These are phyloP conservation scores for Cynodonichthys magdalenae DNA, from an alignment of 2,797 vertebrate species.

Conservation along the genomic window DNA sequence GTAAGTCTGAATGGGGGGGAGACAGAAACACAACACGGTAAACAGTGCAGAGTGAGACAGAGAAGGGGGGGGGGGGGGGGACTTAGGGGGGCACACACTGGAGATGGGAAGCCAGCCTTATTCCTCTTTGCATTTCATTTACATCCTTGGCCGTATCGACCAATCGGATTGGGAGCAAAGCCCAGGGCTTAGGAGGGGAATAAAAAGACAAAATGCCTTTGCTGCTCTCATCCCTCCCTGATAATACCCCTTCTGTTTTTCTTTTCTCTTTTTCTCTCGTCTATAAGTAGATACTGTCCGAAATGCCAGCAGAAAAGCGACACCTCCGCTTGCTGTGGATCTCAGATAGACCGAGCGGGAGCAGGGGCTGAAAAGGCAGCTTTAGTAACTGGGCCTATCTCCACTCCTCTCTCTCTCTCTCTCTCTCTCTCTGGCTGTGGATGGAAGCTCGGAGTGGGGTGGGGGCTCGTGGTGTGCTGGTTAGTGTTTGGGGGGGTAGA, in stretches of 20 bases:
- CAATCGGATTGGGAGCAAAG: conserved; percentile 92
- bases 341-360: conserved; percentile 84
- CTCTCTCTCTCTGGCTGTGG: conserved; percentile 74
- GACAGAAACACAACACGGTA: conserved; percentile 76
- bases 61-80: conserved; percentile 64
- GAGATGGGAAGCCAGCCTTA: conserved; percentile 89
- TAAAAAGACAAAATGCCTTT: conserved; percentile 89
- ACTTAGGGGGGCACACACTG: conserved; percentile 70
- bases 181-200: conserved; percentile 88
- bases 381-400: conserved; percentile 86
- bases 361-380: conserved; percentile 84
- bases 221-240: conserved; percentile 88
- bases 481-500: conserved; percentile 71
- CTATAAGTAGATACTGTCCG: conserved; percentile 89
- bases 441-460: conserved; percentile 70
- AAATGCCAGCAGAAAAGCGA: conserved; percentile 88
- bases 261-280: conserved; percentile 82
- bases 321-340: conserved; percentile 87
- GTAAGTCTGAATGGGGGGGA: conserved; percentile 62
- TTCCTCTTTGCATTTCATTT: conserved; percentile 97
- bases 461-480: conserved; percentile 65
- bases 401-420: conserved; percentile 76
- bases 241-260: conserved; percentile 89
- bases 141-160: conserved; percentile 95
- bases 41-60: conserved; percentile 73